Conservation (phyloP, 2,797 vertebrate genomes). For the Acanthurus leucopareius region DNA sequence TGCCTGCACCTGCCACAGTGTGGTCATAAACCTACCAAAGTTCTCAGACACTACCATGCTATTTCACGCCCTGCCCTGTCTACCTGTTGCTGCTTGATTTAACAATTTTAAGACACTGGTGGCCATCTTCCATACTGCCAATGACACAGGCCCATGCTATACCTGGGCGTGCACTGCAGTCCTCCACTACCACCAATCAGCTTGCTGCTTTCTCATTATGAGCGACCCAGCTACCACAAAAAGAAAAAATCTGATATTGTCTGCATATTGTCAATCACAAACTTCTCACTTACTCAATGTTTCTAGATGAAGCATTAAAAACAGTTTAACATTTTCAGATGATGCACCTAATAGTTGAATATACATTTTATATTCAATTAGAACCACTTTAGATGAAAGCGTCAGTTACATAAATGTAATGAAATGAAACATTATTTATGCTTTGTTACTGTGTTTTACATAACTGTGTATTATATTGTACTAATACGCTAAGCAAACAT, state of each 20-base stretch:
- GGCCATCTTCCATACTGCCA: neutral
- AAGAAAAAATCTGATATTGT: neutral
- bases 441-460: no score
- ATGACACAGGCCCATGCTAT: neutral
- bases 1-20: no score
- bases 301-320: no score
- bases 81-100: neutral
- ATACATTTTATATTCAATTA: no score
- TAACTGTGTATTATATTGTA: no score
- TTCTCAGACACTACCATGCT: neutral
- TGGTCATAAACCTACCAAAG: neutral
- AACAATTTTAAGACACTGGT: neutral
- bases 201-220: neutral
- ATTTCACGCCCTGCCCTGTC: neutral
- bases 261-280: no score
- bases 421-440: no score
- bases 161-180: neutral
- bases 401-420: no score
- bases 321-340: no score
- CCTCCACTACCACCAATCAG: neutral
- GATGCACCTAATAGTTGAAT: no score
- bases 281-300: no score
- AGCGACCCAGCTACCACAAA: neutral
- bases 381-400: no score
- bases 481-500: neutral